Percentiles rank a stretch among this genome's conserved stretches.
Conservation (phyloP, 2,888 invertebrate genomes). For the Liodrosophila aerea region DNA sequence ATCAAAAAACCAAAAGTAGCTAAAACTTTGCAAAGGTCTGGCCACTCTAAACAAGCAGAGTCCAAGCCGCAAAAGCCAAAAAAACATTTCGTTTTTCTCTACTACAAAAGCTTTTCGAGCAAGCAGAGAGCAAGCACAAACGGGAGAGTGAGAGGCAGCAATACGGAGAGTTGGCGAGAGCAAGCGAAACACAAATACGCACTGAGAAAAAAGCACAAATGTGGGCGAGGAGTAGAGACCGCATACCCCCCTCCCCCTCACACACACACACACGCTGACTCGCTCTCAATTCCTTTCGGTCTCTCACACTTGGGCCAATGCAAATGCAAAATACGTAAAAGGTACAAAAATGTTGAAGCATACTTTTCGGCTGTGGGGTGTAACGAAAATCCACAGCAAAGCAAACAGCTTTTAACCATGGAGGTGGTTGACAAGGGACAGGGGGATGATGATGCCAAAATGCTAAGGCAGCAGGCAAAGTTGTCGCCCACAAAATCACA, state of each 20-base stretch:
- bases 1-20: constrained; percentile 32
- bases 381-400: constrained; percentile 70
- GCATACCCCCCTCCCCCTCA: constrained; percentile 14
- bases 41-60: constrained; percentile 65
- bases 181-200: constrained; percentile 39
- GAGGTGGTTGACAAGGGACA: constrained; percentile 2
- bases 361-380: constrained; percentile 41
- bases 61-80: constrained; percentile 61
- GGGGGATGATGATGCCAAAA: constrained; percentile 36
- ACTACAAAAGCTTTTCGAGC: constrained; percentile 69
- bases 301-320: constrained; percentile 30
- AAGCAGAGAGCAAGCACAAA: constrained; percentile 21
- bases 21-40: constrained; percentile 52
- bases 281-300: neutral
- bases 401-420: constrained; percentile 67
- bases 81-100: constrained; percentile 64
- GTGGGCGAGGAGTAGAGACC: constrained; percentile 30
- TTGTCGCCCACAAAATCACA: constrained; percentile 6
- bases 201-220: constrained; percentile 56
- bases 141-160: constrained; percentile 12
- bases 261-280: constrained; percentile 15
- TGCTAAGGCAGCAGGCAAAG: constrained; percentile 39
- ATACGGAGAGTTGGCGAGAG: constrained; percentile 18
- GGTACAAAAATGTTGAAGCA: constrained; percentile 49
- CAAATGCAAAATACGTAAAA: constrained; percentile 67